Evolutionary conservation across 64 coral and sea anemone species (phyloP).

Genomic region (Montipora capricornis): DNA sequence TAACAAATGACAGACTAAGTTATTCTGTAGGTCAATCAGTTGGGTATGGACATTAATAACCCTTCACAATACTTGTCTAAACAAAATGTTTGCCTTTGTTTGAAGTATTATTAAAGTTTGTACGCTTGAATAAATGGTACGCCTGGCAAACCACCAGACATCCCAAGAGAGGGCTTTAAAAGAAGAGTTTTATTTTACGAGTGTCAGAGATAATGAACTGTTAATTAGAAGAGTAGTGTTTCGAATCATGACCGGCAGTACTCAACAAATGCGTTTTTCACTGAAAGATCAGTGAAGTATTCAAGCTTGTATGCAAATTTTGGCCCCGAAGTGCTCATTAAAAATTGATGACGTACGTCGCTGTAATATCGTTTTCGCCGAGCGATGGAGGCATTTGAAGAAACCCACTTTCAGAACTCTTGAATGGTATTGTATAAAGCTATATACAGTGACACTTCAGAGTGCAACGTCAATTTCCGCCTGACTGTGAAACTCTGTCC

Average conservation of each 20-base stretch:
- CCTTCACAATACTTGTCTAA: no score
- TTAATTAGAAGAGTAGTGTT: slow-evolving; percentile 56
- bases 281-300: background rate
- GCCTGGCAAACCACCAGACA: slow-evolving; percentile 7
- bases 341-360: slow-evolving; percentile 34
- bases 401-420: background rate
- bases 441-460: background rate
- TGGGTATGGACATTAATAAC: no score
- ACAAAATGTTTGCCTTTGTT: slow-evolving; percentile 51
- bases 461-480: background rate
- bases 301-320: slow-evolving; percentile 42
- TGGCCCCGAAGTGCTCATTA: background rate
- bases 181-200: slow-evolving; percentile 26
- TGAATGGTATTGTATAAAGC: background rate
- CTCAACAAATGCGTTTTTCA: background rate
- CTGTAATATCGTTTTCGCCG: background rate
- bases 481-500: background rate
- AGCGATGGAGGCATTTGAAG: background rate
- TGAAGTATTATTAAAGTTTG: slow-evolving; percentile 51
- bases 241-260: background rate
- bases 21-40: no score
- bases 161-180: slow-evolving; percentile 18
- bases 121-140: slow-evolving; percentile 28
- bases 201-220: slow-evolving; percentile 36
- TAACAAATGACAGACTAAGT: no score